These are phyloP conservation scores for Philypnodon macrostomus DNA, from an alignment of 2,797 vertebrate species.

Conservation along the genomic window DNA sequence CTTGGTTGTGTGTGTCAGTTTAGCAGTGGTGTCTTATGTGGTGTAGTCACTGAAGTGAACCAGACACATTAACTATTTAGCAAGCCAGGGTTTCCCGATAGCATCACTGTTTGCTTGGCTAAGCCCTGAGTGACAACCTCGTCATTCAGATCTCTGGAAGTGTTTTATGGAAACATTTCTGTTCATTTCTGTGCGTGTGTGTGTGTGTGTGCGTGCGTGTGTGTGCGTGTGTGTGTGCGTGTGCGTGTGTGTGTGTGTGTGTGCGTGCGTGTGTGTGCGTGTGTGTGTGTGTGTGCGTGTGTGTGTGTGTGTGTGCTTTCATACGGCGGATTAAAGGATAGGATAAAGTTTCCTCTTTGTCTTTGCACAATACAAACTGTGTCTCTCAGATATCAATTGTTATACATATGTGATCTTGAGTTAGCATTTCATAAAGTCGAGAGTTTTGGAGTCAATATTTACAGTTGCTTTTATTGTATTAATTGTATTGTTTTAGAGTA, in stretches of 20 bases:
- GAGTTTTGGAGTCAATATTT: neutral
- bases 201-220: conserved; percentile 4
- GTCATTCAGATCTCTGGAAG: conserved; percentile 54
- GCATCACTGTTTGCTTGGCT: conserved; percentile 48
- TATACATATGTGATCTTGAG: conserved; percentile 2
- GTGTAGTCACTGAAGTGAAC: conserved; percentile 54
- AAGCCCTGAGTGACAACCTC: conserved; percentile 65
- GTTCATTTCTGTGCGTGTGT: too few relatives aligned
- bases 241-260: conserved; percentile 9
- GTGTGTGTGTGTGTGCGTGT: conserved; percentile 7
- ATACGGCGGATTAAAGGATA: conserved; percentile 26
- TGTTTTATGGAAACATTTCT: conserved; percentile 34
- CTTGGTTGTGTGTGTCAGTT: conserved; percentile 1
- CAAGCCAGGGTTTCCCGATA: conserved; percentile 59
- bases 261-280: conserved; percentile 12
- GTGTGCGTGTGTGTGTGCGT: conserved; percentile 7
- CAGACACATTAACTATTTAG: conserved; percentile 72
- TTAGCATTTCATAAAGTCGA: conserved; percentile 1
- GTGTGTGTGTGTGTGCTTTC: conserved; percentile 9
- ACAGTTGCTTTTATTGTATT: too few relatives aligned
- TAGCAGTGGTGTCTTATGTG: conserved; percentile 55
- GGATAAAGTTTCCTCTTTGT: conserved; percentile 54
- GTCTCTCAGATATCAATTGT: conserved; percentile 18
- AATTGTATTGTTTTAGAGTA: too few relatives aligned
- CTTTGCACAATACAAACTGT: conserved; percentile 18